Percentiles rank a stretch among this genome's conserved stretches.
phyloP scores from a whole-genome alignment of 2,113 vertebrate genomes.

The Onychostoma macrolepis region DNA sequence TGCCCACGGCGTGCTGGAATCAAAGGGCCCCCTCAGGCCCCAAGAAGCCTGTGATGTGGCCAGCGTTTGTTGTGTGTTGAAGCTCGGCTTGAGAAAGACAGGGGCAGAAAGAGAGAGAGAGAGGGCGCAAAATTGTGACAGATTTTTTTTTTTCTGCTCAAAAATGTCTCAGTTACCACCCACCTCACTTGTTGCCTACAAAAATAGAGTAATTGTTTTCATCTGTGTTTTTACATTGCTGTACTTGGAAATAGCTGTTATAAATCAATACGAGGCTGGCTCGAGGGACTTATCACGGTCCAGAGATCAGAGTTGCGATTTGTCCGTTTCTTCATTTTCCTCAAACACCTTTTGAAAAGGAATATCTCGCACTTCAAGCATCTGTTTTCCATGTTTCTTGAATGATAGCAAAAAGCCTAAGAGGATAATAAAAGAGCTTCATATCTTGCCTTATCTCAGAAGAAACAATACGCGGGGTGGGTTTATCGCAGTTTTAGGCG shows the following conservation, averaged over 20 bases:
- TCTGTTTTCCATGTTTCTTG: slow-evolving; percentile 33
- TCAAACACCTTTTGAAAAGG: slow-evolving; percentile 48
- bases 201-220: slow-evolving; percentile 91
- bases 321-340: slow-evolving; percentile 47
- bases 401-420: slow-evolving; percentile 25
- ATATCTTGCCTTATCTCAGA: slow-evolving; percentile 23
- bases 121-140: slow-evolving; percentile 79
- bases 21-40: slow-evolving; percentile 86
- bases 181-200: slow-evolving; percentile 88
- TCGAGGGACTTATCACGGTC: slow-evolving; percentile 56
- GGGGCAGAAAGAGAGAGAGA: slow-evolving; percentile 63
- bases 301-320: slow-evolving; percentile 47
- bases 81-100: slow-evolving; percentile 65
- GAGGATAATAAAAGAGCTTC: slow-evolving; percentile 6
- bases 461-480: background rate
- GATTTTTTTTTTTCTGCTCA: slow-evolving; percentile 71
- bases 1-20: slow-evolving; percentile 91
- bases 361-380: slow-evolving; percentile 35
- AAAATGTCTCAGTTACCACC: slow-evolving; percentile 85
- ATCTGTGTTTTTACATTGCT: slow-evolving; percentile 77
- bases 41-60: slow-evolving; percentile 92
- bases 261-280: slow-evolving; percentile 81
- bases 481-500: background rate
- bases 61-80: slow-evolving; percentile 87
- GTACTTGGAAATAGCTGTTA: slow-evolving; percentile 78